A percentile compares a stretch with the other conserved stretches of the same genome.
Conservation (phyloP, 2,113 vertebrate genomes). For the Ornithorhynchus anatinus region DNA sequence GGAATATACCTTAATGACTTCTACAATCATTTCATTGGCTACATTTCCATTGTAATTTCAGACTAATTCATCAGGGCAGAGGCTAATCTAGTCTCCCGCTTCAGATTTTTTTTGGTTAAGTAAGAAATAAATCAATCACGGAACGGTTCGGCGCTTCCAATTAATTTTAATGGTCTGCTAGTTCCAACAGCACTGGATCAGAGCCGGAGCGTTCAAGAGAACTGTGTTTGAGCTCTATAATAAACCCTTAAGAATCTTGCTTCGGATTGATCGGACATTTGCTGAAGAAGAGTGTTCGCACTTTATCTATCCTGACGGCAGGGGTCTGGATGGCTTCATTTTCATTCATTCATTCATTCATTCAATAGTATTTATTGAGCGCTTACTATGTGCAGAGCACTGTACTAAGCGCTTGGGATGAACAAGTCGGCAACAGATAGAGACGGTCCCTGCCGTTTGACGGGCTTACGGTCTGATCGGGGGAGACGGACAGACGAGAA, state of each 20-base stretch:
- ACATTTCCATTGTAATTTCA: conserved; percentile 27
- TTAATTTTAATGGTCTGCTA: conserved; percentile 58
- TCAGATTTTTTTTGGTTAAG: conserved; percentile 39
- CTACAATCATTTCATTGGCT: conserved; percentile 15
- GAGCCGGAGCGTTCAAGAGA: conserved; percentile 37
- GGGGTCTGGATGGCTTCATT: conserved; percentile 25
- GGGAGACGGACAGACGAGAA: too few species aligned
- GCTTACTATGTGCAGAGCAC: too few species aligned
- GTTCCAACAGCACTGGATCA: conserved; percentile 43
- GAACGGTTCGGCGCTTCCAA: conserved; percentile 56
- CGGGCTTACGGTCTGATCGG: too few species aligned
- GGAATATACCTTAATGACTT: background rate
- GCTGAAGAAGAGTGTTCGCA: background rate
- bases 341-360: too few species aligned
- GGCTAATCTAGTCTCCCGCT: conserved; percentile 12
- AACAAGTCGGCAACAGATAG: too few species aligned
- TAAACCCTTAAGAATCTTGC: conserved; percentile 15
- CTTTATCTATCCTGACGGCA: background rate
- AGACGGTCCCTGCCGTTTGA: too few species aligned
- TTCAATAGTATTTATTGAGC: too few species aligned
- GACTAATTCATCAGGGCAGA: conserved; percentile 15
- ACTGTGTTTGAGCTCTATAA: conserved; percentile 10
- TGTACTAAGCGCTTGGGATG: too few species aligned
- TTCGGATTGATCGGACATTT: background rate
- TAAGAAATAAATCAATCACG: conserved; percentile 48